Evolutionary conservation across 2,888 invertebrate species (phyloP).

Genomic region (Eueremaeus valkanovi): DNA sequence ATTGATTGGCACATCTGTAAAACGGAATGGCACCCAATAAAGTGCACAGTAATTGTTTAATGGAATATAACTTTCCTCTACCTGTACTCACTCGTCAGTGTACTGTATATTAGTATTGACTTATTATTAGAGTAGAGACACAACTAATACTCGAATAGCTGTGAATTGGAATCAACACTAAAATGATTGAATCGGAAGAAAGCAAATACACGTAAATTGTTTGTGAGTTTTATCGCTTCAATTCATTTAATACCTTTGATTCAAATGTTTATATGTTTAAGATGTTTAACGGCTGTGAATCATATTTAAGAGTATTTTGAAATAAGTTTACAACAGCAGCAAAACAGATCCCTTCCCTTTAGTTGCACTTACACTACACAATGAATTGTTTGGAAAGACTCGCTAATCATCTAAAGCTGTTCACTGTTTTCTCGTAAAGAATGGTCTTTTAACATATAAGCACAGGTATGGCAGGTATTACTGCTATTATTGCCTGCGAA

Average conservation of each 20-base stretch:
- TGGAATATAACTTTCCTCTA: conserved; percentile 2
- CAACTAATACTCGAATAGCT: not conserved
- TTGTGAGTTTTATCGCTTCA: not conserved
- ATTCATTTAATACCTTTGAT: not conserved
- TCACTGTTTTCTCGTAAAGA: not conserved
- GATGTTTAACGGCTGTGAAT: not conserved
- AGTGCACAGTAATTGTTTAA: not conserved
- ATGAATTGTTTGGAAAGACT: not conserved
- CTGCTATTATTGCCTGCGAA: no score
- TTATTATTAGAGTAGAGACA: not conserved
- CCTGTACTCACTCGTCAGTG: no score
- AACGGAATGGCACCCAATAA: not conserved
- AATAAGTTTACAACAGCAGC: not conserved
- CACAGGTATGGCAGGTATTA: not conserved
- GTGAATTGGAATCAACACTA: conserved; percentile 1
- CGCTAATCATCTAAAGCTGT: conserved; percentile 7
- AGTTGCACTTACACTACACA: not conserved
- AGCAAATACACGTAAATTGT: not conserved
- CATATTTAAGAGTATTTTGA: conserved; percentile 3
- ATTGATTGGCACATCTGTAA: conserved; percentile 4
- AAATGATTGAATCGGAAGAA: not conserved
- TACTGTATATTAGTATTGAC: not conserved
- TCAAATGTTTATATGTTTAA: not conserved
- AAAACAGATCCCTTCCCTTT: not conserved
- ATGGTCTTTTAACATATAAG: not conserved